Conservation (phyloP, 2,113 vertebrate species). For the Leptobrachium ailaonicum region DNA sequence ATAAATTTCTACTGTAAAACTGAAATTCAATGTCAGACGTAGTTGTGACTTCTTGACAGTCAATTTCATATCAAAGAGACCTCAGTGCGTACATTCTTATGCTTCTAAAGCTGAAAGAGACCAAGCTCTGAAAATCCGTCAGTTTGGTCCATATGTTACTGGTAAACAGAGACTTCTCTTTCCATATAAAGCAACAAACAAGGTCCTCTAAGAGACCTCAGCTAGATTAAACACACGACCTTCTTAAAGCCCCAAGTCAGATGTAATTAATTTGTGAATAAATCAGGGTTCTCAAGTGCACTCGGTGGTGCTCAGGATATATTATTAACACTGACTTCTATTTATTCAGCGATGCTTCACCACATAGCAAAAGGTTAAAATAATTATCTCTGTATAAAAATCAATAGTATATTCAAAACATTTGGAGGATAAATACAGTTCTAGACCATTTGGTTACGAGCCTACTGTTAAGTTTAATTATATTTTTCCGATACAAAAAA, state of each 20-base stretch:
- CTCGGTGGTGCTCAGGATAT: background rate
- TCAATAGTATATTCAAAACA: background rate
- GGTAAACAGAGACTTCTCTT: no score
- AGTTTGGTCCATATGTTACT: background rate
- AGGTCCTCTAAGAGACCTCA: background rate
- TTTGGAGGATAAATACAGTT: background rate
- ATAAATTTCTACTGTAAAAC: slow-evolving; percentile 23
- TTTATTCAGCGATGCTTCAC: background rate
- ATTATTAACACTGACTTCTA: slow-evolving; percentile 24
- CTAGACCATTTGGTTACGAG: background rate
- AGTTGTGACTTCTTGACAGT: slow-evolving; percentile 15
- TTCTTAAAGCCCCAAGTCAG: background rate
- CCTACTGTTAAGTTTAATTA: background rate
- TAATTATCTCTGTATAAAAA: background rate
- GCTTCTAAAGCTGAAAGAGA: background rate
- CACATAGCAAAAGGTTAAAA: slow-evolving; percentile 9
- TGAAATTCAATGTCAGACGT: slow-evolving; percentile 25
- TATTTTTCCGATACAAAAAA: no score
- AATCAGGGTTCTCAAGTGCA: slow-evolving; percentile 2
- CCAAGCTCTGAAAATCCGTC: background rate
- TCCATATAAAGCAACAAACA: no score
- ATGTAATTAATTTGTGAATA: slow-evolving; percentile 24
- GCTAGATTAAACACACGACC: slow-evolving; percentile 9
- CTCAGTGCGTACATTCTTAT: slow-evolving; percentile 10
- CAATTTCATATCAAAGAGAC: slow-evolving; percentile 1